phyloP scores from a whole-genome alignment of 1,140 invertebrate species.

The Cotesia typhae region DNA sequence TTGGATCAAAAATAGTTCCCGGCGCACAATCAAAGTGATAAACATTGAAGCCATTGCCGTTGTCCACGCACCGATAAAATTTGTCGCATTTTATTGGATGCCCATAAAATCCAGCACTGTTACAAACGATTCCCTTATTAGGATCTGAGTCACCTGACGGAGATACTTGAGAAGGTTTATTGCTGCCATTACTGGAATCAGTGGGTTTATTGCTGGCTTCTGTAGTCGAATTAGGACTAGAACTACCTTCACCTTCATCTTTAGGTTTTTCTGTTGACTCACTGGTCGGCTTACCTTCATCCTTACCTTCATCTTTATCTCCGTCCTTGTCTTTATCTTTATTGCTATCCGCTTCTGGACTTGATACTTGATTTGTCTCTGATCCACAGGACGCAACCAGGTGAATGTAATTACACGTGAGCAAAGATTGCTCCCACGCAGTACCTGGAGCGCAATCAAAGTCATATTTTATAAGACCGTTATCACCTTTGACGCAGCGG shows the following conservation, averaged over 20 bases:
- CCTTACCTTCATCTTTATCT: no score
- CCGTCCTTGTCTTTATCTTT: background rate
- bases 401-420: conserved; percentile 59
- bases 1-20: conserved; percentile 70
- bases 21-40: conserved; percentile 66
- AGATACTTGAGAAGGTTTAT: conserved; percentile 30
- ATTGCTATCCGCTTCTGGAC: background rate
- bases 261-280: conserved; percentile 37
- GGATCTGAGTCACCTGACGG: conserved; percentile 36
- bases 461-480: conserved; percentile 57
- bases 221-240: conserved; percentile 26
- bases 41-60: conserved; percentile 70
- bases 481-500: conserved; percentile 65
- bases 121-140: conserved; percentile 58
- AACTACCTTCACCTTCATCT: conserved; percentile 34
- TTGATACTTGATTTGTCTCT: conserved; percentile 39
- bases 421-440: conserved; percentile 59
- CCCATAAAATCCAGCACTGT: conserved; percentile 72
- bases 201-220: conserved; percentile 26
- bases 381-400: conserved; percentile 51
- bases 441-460: conserved; percentile 56
- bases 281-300: background rate
- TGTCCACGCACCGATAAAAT: conserved; percentile 77
- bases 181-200: conserved; percentile 31
- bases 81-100: conserved; percentile 73